These are phyloP conservation scores for Numida meleagris DNA, from an alignment of 2,113 vertebrate species.

Conservation along the genomic window DNA sequence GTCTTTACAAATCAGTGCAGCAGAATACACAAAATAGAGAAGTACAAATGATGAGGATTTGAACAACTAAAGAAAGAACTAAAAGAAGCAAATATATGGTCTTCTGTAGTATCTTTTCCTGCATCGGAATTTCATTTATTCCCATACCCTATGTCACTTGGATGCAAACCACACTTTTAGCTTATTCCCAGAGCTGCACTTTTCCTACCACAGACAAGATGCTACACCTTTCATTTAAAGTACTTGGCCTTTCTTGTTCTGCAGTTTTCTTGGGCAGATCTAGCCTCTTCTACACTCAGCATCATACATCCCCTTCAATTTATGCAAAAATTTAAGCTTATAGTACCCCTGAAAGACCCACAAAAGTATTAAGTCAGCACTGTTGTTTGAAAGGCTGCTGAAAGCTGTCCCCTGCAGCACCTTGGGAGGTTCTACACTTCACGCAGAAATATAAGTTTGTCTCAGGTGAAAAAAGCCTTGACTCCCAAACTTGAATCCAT, in stretches of 20 bases:
- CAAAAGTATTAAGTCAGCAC: background rate
- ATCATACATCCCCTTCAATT: background rate
- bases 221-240: background rate
- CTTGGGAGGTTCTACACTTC: background rate
- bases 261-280: background rate
- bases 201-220: rapidly evolving
- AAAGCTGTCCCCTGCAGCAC: background rate
- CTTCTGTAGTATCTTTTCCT: background rate
- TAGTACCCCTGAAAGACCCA: background rate
- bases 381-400: background rate
- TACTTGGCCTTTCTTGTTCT: background rate
- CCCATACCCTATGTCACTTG: rapidly evolving
- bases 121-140: background rate
- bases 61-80: background rate
- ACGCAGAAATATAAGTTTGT: background rate
- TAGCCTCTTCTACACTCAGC: background rate
- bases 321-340: background rate
- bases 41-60: background rate
- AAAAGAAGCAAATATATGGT: background rate
- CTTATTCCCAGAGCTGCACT: background rate
- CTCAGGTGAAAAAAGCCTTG: background rate
- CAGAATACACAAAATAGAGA: background rate
- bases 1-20: background rate
- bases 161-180: background rate
- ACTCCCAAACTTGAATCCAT: background rate